Percentiles rank a stretch among this genome's conserved stretches.
Conservation (phyloP, 2,113 vertebrate species). For the Psittacula cyanocephala region DNA sequence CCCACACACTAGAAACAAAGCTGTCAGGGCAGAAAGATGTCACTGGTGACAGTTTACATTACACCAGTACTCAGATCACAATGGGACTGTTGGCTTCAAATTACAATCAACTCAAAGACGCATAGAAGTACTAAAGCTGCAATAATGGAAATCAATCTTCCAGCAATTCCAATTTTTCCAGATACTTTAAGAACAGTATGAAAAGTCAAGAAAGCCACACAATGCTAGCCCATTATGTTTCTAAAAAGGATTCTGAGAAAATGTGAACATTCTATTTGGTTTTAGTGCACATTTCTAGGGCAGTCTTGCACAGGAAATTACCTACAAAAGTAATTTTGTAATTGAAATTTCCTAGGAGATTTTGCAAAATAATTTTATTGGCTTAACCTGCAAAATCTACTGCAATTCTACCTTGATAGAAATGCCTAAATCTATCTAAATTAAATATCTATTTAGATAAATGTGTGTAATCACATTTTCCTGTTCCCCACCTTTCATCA, state of each 20-base stretch:
- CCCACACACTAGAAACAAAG: conserved; percentile 14
- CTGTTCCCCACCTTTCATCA: background rate
- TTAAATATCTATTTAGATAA: background rate
- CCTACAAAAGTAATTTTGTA: background rate
- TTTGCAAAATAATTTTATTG: background rate
- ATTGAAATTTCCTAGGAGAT: background rate
- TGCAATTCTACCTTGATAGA: background rate
- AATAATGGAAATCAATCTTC: background rate
- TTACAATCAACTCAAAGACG: background rate
- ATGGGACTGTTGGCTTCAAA: background rate
- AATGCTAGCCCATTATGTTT: background rate
- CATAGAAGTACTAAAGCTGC: background rate
- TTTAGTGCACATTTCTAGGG: background rate
- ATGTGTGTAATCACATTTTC: background rate
- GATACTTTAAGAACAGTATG: background rate
- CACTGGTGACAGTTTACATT: conserved; percentile 47
- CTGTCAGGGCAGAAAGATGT: conserved; percentile 19
- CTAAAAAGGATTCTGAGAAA: background rate
- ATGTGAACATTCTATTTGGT: background rate
- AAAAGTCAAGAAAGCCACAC: background rate
- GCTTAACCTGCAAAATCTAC: background rate
- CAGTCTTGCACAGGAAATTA: background rate
- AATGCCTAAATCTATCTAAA: background rate
- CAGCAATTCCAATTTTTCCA: background rate
- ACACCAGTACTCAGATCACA: background rate